Evolutionary conservation across 2,797 vertebrate species (phyloP), one percentile per base, ranked within the genome.

Genomic region (Acipenser oxyrinchus): DNA sequence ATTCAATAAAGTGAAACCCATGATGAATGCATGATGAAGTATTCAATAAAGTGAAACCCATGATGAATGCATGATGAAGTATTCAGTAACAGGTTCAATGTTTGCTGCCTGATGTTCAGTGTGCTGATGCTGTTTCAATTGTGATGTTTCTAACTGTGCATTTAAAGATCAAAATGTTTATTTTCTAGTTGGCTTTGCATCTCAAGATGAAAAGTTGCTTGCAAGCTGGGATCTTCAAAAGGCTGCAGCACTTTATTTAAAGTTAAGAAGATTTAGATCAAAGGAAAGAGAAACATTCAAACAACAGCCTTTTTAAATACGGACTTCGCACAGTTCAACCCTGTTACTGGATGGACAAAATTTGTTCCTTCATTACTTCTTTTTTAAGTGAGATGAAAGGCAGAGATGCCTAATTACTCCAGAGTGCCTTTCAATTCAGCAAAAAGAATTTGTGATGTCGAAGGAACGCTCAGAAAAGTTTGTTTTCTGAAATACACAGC

Each of bases 231-330:
- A 81, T 85, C 82, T 82, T 86, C 82, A 83, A 88, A 79, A 85
- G 78, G 76, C 83, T 84, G 81, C 84, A 86, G 83, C 77, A 85
- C 84, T 88, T 89, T 80, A 86, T 89, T 88, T 86, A 87, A 87
- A 86, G 81, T 85, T 88, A 88, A 89, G 88, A 88, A 86, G 86
- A 88, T 91, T 89, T 89, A 85, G 85, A 89, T 88, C 85, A 88
- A 89, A 88, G 86, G 71, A 75, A 75, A 83, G 72, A 37, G 23
- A 76, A 72, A 78, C 76, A 82, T 81, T 84, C 78, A 85, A 83
- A 84, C 73, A 75, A 81, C 66, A 67, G 79, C 75, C 66, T 76
- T 69, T 76, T 65, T 67, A 73, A 73, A 49, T 62, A 37, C 71
- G 78, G 80, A 78, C 80, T 79, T 85, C 75, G 72, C 75, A 74